Conservation (phyloP, 2,113 vertebrate species). For the Chaetorhynchus papuensis region DNA sequence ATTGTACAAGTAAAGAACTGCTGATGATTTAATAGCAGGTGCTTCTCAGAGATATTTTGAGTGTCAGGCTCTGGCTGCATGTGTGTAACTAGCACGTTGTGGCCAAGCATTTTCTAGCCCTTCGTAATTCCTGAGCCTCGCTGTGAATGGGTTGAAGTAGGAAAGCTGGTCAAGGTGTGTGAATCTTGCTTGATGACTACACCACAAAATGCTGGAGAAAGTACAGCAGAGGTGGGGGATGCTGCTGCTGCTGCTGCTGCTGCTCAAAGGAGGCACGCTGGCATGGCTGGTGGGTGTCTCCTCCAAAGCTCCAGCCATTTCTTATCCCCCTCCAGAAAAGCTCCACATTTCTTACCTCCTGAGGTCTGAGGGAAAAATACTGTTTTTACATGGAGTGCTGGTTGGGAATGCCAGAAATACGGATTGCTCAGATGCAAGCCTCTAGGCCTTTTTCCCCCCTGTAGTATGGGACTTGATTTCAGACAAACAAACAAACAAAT, state of each 20-base stretch:
- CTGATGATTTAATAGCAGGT: neutral
- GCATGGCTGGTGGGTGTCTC: neutral
- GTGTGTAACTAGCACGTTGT: neutral
- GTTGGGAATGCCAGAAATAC: neutral
- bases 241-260: neutral
- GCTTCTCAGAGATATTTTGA: neutral
- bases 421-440: neutral
- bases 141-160: neutral
- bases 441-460: neutral
- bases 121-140: neutral
- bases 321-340: neutral
- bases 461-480: neutral
- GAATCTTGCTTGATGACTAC: neutral
- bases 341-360: neutral
- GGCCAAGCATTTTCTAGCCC: neutral
- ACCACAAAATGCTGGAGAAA: neutral
- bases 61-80: neutral
- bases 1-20: neutral
- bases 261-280: neutral
- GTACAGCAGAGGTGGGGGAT: neutral
- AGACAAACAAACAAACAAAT: neutral
- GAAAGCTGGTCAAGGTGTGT: neutral
- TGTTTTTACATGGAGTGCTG: neutral
- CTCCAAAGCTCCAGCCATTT: neutral
- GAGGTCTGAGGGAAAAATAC: neutral